Evolutionary conservation across 1,140 invertebrate species (phyloP).

Genomic region (Zaprionus vittiger): DNA sequence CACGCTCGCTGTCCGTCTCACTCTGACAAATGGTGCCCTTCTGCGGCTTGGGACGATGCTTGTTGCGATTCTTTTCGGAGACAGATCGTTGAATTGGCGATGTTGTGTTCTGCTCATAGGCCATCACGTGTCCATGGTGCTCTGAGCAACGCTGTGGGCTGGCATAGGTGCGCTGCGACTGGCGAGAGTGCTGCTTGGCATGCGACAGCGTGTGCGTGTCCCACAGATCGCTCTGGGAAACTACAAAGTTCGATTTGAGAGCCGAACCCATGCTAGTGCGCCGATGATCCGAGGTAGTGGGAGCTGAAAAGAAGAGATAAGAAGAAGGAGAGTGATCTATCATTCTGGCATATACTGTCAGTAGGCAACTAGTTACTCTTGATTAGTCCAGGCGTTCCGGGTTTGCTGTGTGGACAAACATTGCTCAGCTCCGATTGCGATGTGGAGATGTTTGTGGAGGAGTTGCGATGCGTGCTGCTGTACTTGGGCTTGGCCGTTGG

Average conservation of each 20-base stretch:
- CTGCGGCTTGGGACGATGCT: conserved; percentile 84
- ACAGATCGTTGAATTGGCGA: conserved; percentile 87
- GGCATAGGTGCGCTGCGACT: conserved; percentile 80
- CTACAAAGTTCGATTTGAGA: conserved; percentile 86
- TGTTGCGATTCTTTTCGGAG: conserved; percentile 86
- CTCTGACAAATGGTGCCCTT: conserved; percentile 85
- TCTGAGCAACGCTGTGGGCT: conserved; percentile 81
- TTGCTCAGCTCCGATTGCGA: conserved; percentile 83
- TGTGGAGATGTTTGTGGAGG: conserved; percentile 77
- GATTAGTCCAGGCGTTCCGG: conserved; percentile 62
- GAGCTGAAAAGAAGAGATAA: conserved; percentile 49
- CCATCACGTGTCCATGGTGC: conserved; percentile 77
- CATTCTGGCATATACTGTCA: background rate
- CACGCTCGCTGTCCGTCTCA: conserved; percentile 85
- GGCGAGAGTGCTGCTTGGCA: conserved; percentile 85
- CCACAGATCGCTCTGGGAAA: conserved; percentile 88
- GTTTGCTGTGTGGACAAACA: conserved; percentile 77
- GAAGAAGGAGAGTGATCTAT: background rate
- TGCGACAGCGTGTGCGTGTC: conserved; percentile 87
- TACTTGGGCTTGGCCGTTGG: conserved; percentile 77
- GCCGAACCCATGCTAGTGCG: conserved; percentile 81
- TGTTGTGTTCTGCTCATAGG: conserved; percentile 78
- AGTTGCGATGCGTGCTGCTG: conserved; percentile 73
- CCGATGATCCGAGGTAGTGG: conserved; percentile 74
- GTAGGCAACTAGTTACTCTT: conserved; percentile 57